Evolutionary conservation across 1,140 invertebrate genomes (phyloP).

Genomic region (Saccostrea cuccullata): DNA sequence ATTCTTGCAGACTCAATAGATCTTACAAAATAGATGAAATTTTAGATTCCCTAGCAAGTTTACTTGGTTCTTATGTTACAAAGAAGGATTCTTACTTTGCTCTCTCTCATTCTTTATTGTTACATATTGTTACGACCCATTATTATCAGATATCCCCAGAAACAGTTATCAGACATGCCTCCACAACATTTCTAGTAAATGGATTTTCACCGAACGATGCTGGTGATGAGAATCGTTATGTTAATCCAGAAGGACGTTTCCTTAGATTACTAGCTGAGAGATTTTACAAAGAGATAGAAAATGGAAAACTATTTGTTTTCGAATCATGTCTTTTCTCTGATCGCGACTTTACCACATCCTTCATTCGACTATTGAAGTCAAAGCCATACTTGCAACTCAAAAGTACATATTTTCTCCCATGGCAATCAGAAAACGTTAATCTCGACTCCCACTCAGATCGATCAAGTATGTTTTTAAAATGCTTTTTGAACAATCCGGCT

Average conservation of each 20-base stretch:
- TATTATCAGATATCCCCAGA: background rate
- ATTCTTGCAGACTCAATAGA: background rate
- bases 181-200: background rate
- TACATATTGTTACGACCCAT: background rate
- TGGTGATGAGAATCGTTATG: background rate
- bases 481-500: no score
- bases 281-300: background rate
- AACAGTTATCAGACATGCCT: background rate
- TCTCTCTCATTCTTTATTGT: background rate
- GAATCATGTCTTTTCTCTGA: background rate
- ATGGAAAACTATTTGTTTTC: background rate
- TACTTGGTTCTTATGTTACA: background rate
- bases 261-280: background rate
- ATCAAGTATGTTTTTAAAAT: background rate
- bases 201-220: background rate
- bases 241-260: background rate
- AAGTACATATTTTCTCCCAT: background rate
- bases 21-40: background rate
- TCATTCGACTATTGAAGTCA: background rate
- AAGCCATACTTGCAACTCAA: background rate
- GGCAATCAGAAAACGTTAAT: background rate
- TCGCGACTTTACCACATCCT: background rate
- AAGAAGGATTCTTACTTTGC: background rate
- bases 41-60: background rate
- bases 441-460: no score